These are phyloP conservation scores for Australoheros scitulus DNA, from an alignment of 2,113 vertebrate species.

Conservation along the genomic window DNA sequence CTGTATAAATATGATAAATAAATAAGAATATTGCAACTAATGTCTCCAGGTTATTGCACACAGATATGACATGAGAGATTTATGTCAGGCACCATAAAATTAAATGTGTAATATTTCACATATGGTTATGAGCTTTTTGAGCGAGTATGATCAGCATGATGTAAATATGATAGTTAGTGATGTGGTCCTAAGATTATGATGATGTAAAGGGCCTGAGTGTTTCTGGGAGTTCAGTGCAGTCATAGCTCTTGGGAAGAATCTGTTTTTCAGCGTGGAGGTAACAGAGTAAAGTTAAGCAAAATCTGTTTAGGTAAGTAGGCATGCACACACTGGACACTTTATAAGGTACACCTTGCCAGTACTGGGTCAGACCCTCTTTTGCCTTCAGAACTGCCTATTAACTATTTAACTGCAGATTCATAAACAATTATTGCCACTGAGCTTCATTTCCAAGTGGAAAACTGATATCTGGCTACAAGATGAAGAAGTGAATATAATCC, in stretches of 20 bases:
- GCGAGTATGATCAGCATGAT: not conserved
- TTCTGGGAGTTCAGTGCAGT: not conserved
- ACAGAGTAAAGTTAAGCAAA: not conserved
- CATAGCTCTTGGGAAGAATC: not conserved
- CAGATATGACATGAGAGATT: not conserved
- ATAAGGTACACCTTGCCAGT: too few species aligned
- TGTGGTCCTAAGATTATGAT: not conserved
- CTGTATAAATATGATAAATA: not conserved
- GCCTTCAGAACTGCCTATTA: too few species aligned
- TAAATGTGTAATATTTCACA: not conserved
- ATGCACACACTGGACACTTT: too few species aligned
- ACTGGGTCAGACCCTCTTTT: too few species aligned
- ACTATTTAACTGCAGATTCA: too few species aligned
- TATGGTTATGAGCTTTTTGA: not conserved
- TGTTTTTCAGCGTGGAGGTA: not conserved
- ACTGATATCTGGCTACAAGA: too few species aligned
- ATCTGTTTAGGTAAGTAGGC: too few species aligned
- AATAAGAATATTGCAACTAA: not conserved
- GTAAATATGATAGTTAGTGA: constrained; percentile 7
- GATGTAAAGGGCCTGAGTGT: not conserved
- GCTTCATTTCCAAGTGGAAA: too few species aligned
- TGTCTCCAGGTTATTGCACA: not conserved
- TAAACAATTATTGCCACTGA: too few species aligned
- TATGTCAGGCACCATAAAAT: not conserved
- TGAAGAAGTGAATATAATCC: too few species aligned